Conservation (phyloP, 2,797 vertebrate genomes). For the Distichodus sexfasciatus region DNA sequence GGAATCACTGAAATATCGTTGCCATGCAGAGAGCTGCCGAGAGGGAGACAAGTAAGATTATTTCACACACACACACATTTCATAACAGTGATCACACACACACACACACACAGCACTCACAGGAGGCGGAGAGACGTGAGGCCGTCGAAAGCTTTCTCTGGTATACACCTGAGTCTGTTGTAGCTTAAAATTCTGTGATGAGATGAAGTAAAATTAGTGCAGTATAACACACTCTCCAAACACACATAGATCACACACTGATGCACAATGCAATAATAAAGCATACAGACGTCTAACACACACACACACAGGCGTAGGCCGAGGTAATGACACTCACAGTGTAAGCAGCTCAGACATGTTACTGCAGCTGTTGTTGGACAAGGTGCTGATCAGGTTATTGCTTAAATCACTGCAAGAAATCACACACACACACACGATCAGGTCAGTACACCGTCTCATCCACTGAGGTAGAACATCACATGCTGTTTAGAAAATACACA, state of each 20-base stretch:
- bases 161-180: slow-evolving; percentile 93
- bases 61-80: neutral
- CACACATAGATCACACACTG: neutral
- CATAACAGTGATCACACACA: neutral
- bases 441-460: slow-evolving; percentile 10
- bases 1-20: slow-evolving; percentile 96
- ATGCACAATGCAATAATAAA: slow-evolving; percentile 19
- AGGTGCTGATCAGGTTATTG: slow-evolving; percentile 99
- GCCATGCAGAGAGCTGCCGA: slow-evolving; percentile 89
- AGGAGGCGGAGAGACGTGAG: slow-evolving; percentile 89
- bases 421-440: slow-evolving; percentile 30
- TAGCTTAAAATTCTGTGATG: slow-evolving; percentile 92
- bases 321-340: slow-evolving; percentile 85
- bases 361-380: slow-evolving; percentile 98
- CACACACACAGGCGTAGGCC: slow-evolving; percentile 41
- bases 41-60: slow-evolving; percentile 21
- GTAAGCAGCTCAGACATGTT: slow-evolving; percentile 99
- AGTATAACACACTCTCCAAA: slow-evolving; percentile 22
- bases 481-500: too few relatives aligned
- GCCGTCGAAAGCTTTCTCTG: slow-evolving; percentile 89
- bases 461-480: slow-evolving; percentile 8
- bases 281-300: slow-evolving; percentile 31
- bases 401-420: slow-evolving; percentile 95
- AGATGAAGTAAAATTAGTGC: slow-evolving; percentile 27
- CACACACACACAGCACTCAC: slow-evolving; percentile 75